Evolutionary conservation across 2,113 vertebrate species (phyloP).

Genomic region (Alectura lathami): DNA sequence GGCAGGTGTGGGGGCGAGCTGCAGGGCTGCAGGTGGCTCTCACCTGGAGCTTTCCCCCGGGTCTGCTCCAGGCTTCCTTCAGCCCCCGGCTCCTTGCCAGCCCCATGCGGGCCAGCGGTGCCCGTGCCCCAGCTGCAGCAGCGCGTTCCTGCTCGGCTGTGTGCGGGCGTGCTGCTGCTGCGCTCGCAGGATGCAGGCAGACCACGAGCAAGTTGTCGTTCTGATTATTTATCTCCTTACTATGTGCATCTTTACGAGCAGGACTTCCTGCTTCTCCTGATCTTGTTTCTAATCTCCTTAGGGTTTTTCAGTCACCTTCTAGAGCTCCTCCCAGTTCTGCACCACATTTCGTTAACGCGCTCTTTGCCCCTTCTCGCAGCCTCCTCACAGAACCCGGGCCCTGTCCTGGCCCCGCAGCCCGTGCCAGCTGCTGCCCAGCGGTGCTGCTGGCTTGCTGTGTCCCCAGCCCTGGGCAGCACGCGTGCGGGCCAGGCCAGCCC

Average conservation of each 20-base stretch:
- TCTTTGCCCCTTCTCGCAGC: background rate
- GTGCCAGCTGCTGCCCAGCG: too few species aligned
- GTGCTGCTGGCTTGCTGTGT: background rate
- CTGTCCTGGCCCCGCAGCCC: too few species aligned
- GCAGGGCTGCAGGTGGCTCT: background rate
- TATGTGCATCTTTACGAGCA: background rate
- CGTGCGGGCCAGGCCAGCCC: accelerated
- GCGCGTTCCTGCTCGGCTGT: too few species aligned
- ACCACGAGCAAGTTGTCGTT: background rate
- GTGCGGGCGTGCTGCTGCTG: too few species aligned
- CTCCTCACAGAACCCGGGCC: background rate
- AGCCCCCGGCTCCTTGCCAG: accelerated
- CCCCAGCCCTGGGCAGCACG: background rate
- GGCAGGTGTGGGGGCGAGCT: accelerated
- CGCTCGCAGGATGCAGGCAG: background rate
- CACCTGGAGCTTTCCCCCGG: background rate
- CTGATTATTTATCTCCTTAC: background rate
- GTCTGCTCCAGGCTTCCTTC: background rate
- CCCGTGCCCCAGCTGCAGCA: background rate
- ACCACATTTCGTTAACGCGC: background rate
- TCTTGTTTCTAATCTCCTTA: background rate
- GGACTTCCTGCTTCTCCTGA: background rate
- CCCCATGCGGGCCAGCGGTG: background rate
- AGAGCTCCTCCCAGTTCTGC: background rate
- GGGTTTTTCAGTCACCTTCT: background rate